These are phyloP conservation scores for Mormyrops attenuatus DNA, from an alignment of 2,797 vertebrate species.

Conservation along the genomic window DNA sequence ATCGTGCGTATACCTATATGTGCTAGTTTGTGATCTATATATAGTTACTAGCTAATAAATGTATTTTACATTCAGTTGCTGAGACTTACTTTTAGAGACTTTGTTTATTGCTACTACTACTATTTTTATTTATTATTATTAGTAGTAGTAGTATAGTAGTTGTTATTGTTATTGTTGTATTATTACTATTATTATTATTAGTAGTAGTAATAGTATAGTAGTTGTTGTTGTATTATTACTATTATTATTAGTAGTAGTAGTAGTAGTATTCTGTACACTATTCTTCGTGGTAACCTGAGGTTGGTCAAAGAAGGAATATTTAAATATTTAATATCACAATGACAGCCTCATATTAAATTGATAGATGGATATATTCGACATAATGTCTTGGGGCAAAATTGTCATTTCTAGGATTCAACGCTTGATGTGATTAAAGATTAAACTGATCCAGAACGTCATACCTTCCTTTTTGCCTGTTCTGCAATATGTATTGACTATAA, in stretches of 20 bases:
- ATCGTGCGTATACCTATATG: not conserved
- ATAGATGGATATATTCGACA: not conserved
- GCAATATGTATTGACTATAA: not conserved
- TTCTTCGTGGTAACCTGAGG: not conserved
- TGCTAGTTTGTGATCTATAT: not conserved
- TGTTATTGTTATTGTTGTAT: not conserved
- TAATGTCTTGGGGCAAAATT: not conserved
- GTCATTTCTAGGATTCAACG: not conserved
- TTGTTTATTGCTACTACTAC: not conserved
- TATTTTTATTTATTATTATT: too few species aligned
- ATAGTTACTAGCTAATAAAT: not conserved
- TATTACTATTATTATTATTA: not conserved
- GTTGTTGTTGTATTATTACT: too few species aligned
- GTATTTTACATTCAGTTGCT: not conserved
- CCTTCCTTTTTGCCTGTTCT: not conserved
- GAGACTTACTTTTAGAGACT: not conserved
- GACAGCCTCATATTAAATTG: too few species aligned
- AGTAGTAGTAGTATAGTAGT: too few species aligned
- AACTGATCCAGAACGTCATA: not conserved
- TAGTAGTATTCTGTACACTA: not conserved
- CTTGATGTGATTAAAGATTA: not conserved
- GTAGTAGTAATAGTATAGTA: not conserved
- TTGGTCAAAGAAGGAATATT: not conserved
- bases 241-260: too few species aligned
- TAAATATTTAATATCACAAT: not conserved